Evolutionary conservation across 1,140 invertebrate genomes (phyloP).

Genomic region (Lordiphosa clarofinis): DNA sequence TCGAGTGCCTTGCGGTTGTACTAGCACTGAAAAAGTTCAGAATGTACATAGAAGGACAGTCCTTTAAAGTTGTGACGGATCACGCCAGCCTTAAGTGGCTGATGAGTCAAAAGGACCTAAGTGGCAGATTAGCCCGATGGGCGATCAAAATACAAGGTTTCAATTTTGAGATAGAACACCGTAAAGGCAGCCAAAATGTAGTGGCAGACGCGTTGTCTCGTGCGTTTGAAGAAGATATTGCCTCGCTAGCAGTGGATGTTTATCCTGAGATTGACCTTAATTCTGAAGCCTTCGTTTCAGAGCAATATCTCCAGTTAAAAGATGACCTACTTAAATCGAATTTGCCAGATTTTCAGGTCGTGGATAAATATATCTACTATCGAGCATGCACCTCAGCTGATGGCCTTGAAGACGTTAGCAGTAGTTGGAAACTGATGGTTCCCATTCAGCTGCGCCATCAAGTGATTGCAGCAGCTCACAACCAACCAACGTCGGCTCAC

Average conservation of each 20-base stretch:
- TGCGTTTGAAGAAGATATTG: background rate
- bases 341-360: background rate
- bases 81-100: conserved; percentile 11
- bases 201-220: too few species aligned
- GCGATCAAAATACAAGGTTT: background rate
- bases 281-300: background rate
- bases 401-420: background rate
- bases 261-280: background rate
- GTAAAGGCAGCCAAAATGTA: too few species aligned
- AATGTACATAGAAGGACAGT: conserved; percentile 17
- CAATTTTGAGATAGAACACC: too few species aligned
- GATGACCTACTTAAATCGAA: background rate
- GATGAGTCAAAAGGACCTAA: conserved; percentile 6
- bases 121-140: background rate
- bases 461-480: background rate
- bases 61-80: conserved; percentile 9
- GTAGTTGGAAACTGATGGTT: conserved; percentile 9
- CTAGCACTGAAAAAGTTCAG: conserved; percentile 10
- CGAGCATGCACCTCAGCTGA: background rate
- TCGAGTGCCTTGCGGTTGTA: conserved; percentile 12
- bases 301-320: background rate
- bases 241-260: background rate
- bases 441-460: background rate
- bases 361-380: background rate
- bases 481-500: background rate